Evolutionary conservation across 1,140 invertebrate species (phyloP), one percentile per base, ranked within the genome.

Genomic region (Dolichoris vasculosae): DNA sequence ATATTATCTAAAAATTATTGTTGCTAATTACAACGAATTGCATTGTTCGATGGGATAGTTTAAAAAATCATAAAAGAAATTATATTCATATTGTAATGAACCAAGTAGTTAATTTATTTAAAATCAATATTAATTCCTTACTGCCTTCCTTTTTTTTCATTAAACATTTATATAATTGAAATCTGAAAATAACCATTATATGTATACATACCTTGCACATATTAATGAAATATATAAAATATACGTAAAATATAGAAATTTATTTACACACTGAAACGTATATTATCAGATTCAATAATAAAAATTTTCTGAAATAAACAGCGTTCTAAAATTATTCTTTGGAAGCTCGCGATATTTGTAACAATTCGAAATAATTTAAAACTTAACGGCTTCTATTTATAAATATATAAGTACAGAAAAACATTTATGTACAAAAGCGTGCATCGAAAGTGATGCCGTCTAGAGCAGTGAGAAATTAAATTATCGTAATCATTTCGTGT

Each of bases 401-500:
- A 9, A 59, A 26, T 59, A 26, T 26, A 1, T 40, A 51, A 48
- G 26, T 48, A 46, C 43, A 15, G 13, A 43, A 43, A 43, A 48
- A 75, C 71, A 48, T 46, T 26, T 43, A 73, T 26, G 11, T 38
- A 23, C 43, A 82, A 82, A 82, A 48, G 20, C 75, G 43, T 63
- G 26, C 48, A 55, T 59, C 6, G 48, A 55, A 75, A 51, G 11
- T 43, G 23, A 59, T 35, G 6, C 23, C 38, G 11, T 46, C 8
- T 26, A 30, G 71, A 80, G 75, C 82, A 84, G 82, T 84, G 55
- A 84, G 43, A 84, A 84, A 77, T 40, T 32, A 77, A 84, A 84
- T 38, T 32, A 38, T 83, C 43, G 69, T 26, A 38, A 76, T 83
- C 9, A 46, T 82, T 26, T 51, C 23, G 77, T 64, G 78, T 82